Percentiles rank a stretch among this genome's conserved stretches.
Evolutionary conservation across 2,797 vertebrate genomes (phyloP).

Genomic region (Lepidocolaptes lacrymiger): DNA sequence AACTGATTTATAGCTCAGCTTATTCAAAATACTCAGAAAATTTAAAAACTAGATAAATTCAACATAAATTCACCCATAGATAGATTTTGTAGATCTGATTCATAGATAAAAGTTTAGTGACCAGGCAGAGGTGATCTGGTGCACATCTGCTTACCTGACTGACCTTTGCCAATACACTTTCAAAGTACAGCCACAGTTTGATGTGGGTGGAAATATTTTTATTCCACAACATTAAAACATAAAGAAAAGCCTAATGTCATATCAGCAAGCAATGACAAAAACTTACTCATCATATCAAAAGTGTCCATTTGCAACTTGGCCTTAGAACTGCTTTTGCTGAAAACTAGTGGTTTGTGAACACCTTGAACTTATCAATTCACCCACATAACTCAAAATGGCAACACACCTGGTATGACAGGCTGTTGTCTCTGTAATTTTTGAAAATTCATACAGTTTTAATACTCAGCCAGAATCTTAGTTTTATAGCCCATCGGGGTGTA

Average conservation of each 20-base stretch:
- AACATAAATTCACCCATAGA: neutral
- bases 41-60: neutral
- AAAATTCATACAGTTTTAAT: neutral
- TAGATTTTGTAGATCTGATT: neutral
- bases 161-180: neutral
- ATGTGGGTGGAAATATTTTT: neutral
- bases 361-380: neutral
- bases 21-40: neutral
- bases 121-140: neutral
- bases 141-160: neutral
- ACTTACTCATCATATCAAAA: neutral
- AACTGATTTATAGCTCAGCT: neutral
- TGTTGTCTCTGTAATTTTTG: neutral
- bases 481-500: neutral
- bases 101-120: neutral
- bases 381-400: fast-evolving
- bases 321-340: neutral
- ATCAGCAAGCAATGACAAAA: neutral
- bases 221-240: neutral
- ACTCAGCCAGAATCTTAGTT: neutral
- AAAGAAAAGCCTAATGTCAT: neutral
- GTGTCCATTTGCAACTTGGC: neutral
- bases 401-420: neutral
- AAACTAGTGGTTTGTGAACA: neutral
- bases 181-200: neutral